These are phyloP conservation scores for Telenomus remus DNA, from an alignment of 1,140 invertebrate genomes.

Conservation along the genomic window DNA sequence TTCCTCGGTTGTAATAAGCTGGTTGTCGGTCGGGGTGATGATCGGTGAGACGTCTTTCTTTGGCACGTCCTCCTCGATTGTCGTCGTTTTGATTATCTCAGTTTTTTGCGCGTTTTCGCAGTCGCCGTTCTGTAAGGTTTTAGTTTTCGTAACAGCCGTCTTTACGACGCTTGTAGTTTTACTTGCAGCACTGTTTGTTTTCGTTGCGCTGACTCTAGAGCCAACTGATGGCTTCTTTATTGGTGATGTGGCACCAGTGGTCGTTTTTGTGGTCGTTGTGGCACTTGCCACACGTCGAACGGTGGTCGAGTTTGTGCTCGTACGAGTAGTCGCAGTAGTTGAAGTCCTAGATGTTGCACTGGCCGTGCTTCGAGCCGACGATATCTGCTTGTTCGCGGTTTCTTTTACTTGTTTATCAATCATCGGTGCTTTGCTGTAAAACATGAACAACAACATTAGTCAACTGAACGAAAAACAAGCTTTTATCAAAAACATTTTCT, in stretches of 20 bases:
- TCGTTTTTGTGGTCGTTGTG: slow-evolving; percentile 61
- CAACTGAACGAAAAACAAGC: too few species aligned
- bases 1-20: slow-evolving; percentile 70
- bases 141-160: slow-evolving; percentile 66
- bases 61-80: slow-evolving; percentile 67
- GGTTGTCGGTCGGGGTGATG: slow-evolving; percentile 68
- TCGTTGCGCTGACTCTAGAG: slow-evolving; percentile 58
- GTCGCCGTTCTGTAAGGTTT: slow-evolving; percentile 68
- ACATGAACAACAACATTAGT: not conserved
- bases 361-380: slow-evolving; percentile 69
- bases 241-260: slow-evolving; percentile 46
- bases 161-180: slow-evolving; percentile 65
- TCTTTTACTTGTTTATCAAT: slow-evolving; percentile 79
- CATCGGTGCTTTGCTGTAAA: slow-evolving; percentile 65
- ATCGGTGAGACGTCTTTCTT: slow-evolving; percentile 70
- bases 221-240: slow-evolving; percentile 54
- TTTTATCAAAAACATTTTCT: too few species aligned
- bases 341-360: slow-evolving; percentile 33
- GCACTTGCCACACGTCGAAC: slow-evolving; percentile 71
- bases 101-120: slow-evolving; percentile 52
- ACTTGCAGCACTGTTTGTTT: slow-evolving; percentile 68
- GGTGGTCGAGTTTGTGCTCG: slow-evolving; percentile 57
- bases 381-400: slow-evolving; percentile 78
- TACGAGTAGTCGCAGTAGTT: slow-evolving; percentile 52
- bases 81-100: slow-evolving; percentile 51